Evolutionary conservation across 64 coral and sea anemone genomes (phyloP).

Genomic region (Stichodactyla mertensii): DNA sequence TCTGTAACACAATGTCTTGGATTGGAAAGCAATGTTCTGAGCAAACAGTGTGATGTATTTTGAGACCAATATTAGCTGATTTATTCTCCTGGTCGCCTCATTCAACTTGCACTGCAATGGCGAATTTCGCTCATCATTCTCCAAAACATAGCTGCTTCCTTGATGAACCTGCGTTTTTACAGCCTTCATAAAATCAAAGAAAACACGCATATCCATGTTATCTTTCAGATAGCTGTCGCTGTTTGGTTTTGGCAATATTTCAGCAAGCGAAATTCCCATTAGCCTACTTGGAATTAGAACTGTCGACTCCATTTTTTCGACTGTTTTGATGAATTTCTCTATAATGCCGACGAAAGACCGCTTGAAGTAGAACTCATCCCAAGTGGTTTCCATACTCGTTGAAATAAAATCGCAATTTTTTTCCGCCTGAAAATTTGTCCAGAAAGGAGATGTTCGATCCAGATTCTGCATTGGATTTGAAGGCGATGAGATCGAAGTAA

Average conservation of each 20-base stretch:
- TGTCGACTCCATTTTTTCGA: conserved; percentile 17
- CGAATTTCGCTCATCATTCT: conserved; percentile 18
- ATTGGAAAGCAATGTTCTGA: conserved; percentile 15
- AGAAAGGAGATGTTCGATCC: not conserved
- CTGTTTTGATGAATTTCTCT: conserved; percentile 21
- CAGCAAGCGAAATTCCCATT: not conserved
- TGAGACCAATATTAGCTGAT: not conserved
- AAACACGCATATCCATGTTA: conserved; percentile 11
- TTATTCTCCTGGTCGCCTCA: not conserved
- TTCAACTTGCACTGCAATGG: conserved; percentile 21
- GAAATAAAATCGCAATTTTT: not conserved
- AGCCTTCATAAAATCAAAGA: conserved; percentile 16
- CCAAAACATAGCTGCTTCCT: not conserved
- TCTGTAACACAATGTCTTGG: not conserved
- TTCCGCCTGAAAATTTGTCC: not conserved
- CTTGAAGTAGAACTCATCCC: conserved; percentile 34
- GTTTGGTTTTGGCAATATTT: conserved; percentile 6
- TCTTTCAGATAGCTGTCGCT: not conserved
- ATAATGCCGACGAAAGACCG: conserved; percentile 5
- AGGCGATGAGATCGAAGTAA: not conserved
- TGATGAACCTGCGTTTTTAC: conserved; percentile 1
- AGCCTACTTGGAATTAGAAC: conserved; percentile 17
- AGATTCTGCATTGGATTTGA: not conserved
- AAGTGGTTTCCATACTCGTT: conserved; percentile 8
- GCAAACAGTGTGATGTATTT: conserved; percentile 19